Evolutionary conservation across 92 coral and sea anemone genomes (phyloP).

Genomic region (Epizoanthus stellaris): DNA sequence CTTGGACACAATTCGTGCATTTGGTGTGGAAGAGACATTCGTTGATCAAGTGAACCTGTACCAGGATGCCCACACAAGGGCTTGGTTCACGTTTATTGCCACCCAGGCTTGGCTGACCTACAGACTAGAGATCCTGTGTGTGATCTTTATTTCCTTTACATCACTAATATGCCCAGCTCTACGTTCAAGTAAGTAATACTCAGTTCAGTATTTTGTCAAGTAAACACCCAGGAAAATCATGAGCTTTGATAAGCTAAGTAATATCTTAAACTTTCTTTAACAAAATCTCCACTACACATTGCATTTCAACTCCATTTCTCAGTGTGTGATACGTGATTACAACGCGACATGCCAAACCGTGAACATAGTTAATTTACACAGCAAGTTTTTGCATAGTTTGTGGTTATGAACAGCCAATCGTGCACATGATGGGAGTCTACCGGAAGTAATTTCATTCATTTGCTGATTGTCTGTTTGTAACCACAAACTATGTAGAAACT

Average conservation of each 20-base stretch:
- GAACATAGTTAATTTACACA: no score
- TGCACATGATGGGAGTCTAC: no score
- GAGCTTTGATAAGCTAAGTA: background rate
- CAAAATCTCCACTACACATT: background rate
- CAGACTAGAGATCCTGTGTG: constrained; percentile 73
- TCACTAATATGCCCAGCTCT: constrained; percentile 64
- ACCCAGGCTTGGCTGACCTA: constrained; percentile 64
- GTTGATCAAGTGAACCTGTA: constrained; percentile 64
- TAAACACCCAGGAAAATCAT: background rate
- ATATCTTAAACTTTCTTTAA: background rate
- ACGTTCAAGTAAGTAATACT: constrained; percentile 41
- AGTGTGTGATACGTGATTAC: no score
- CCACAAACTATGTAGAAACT: no score
- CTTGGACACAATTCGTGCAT: constrained; percentile 74
- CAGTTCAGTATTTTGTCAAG: background rate
- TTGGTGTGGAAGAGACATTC: constrained; percentile 70
- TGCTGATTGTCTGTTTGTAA: no score
- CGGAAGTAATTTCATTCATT: no score
- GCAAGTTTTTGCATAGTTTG: no score
- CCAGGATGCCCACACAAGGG: constrained; percentile 69
- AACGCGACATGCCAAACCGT: no score
- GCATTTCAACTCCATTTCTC: no score
- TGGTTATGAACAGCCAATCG: no score
- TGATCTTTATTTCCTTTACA: constrained; percentile 57
- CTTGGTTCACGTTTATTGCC: constrained; percentile 69